These are phyloP conservation scores for Oplegnathus fasciatus DNA, from an alignment of 2,113 vertebrate genomes.

Conservation along the genomic window DNA sequence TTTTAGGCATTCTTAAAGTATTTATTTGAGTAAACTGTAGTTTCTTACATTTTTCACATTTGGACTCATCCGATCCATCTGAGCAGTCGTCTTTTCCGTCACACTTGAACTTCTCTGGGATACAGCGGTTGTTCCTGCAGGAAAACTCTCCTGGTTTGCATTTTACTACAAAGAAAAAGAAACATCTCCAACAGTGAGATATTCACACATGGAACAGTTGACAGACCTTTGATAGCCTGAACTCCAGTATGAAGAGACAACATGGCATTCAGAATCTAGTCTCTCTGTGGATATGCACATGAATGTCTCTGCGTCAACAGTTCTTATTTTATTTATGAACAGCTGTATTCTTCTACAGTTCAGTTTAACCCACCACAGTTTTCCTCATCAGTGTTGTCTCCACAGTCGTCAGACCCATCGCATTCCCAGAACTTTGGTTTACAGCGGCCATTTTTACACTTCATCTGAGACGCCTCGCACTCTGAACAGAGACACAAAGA, in stretches of 20 bases:
- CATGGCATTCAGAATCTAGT: too few relatives aligned
- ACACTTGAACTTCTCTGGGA: conserved; percentile 78
- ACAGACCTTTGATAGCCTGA: background rate
- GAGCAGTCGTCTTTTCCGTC: conserved; percentile 86
- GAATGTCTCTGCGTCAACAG: background rate
- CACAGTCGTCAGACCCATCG: conserved; percentile 90
- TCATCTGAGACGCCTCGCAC: conserved; percentile 86
- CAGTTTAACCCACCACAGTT: conserved; percentile 86
- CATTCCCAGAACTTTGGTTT: conserved; percentile 92
- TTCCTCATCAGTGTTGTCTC: conserved; percentile 89
- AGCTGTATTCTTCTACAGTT: background rate
- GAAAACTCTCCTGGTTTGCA: conserved; percentile 81
- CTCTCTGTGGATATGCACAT: too few relatives aligned
- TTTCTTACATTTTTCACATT: conserved; percentile 85
- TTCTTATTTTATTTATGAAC: too few relatives aligned
- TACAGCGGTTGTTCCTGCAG: conserved; percentile 85
- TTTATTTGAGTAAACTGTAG: background rate
- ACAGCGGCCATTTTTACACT: conserved; percentile 87
- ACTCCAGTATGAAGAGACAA: background rate
- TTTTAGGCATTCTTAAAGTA: background rate
- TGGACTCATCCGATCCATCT: conserved; percentile 89
- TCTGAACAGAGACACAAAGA: conserved; percentile 53
- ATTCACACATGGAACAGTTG: background rate
- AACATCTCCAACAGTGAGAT: background rate
- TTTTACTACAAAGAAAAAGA: conserved; percentile 36